Evolutionary conservation across 1,140 invertebrate genomes (phyloP).

Genomic region (Tetramorium parvispinum): DNA sequence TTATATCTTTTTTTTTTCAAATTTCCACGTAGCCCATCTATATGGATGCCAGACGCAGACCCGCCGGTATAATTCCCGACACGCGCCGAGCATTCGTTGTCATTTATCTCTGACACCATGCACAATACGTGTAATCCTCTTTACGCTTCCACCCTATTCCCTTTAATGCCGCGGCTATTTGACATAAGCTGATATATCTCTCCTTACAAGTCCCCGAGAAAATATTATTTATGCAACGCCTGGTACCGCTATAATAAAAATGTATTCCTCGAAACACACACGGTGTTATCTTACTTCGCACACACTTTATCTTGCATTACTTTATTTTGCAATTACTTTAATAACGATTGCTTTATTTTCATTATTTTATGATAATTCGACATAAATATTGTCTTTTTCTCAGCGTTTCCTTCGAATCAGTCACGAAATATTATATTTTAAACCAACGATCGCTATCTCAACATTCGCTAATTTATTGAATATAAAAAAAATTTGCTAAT

Average conservation of each 20-base stretch:
- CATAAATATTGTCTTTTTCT: not conserved
- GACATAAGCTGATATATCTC: slow-evolving; percentile 67
- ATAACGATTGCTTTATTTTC: slow-evolving; percentile 7
- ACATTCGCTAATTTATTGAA: not conserved
- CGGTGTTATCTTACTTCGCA: not conserved
- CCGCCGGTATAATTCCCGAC: slow-evolving; percentile 65
- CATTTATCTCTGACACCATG: slow-evolving; percentile 74
- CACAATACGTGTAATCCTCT: slow-evolving; percentile 75
- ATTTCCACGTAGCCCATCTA: slow-evolving; percentile 56
- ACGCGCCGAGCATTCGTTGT: slow-evolving; percentile 72
- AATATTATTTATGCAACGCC: slow-evolving; percentile 59
- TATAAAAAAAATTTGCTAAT: not conserved
- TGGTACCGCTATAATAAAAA: slow-evolving; percentile 37
- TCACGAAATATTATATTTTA: not conserved
- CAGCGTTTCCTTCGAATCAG: not conserved
- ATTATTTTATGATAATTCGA: slow-evolving; percentile 20
- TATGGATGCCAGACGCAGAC: slow-evolving; percentile 66
- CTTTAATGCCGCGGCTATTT: slow-evolving; percentile 72
- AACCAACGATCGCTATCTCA: not conserved
- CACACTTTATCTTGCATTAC: not conserved
- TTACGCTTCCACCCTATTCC: slow-evolving; percentile 67
- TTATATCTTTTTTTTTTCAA: slow-evolving; percentile 52
- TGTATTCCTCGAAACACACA: not conserved
- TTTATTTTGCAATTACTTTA: too few species aligned
- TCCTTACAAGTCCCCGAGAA: slow-evolving; percentile 53